A percentile compares a stretch with the other conserved stretches of the same genome.
Evolutionary conservation across 2,113 vertebrate species (phyloP).

Genomic region (Psittacula cyanocephala): DNA sequence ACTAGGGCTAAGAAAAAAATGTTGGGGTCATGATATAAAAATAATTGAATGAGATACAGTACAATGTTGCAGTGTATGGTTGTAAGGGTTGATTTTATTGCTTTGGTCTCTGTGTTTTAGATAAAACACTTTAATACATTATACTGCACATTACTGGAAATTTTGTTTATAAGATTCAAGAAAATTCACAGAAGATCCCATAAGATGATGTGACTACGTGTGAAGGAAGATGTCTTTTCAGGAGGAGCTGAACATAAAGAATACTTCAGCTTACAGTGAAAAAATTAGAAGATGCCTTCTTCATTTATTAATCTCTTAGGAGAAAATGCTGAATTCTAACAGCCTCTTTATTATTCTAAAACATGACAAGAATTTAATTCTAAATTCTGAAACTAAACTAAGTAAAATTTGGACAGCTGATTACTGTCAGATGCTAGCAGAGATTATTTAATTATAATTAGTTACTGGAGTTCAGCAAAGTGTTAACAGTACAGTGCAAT

Average conservation of each 20-base stretch:
- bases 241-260: neutral
- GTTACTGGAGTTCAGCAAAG: neutral
- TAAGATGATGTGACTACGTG: neutral
- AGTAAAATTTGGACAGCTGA: neutral
- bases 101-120: neutral
- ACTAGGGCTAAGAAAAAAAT: neutral
- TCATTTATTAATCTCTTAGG: neutral
- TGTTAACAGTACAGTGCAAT: fast-evolving
- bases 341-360: neutral
- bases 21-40: neutral
- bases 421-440: neutral
- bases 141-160: neutral
- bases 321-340: neutral
- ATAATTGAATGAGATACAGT: neutral
- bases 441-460: neutral
- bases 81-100: neutral
- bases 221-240: neutral
- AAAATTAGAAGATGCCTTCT: neutral
- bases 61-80: fast-evolving
- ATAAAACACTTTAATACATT: neutral
- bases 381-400: neutral
- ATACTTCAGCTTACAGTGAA: neutral
- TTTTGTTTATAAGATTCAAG: neutral
- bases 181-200: neutral
- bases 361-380: neutral